These are phyloP conservation scores for Nowickia ferox DNA, from an alignment of 2,888 invertebrate species.

Conservation along the genomic window DNA sequence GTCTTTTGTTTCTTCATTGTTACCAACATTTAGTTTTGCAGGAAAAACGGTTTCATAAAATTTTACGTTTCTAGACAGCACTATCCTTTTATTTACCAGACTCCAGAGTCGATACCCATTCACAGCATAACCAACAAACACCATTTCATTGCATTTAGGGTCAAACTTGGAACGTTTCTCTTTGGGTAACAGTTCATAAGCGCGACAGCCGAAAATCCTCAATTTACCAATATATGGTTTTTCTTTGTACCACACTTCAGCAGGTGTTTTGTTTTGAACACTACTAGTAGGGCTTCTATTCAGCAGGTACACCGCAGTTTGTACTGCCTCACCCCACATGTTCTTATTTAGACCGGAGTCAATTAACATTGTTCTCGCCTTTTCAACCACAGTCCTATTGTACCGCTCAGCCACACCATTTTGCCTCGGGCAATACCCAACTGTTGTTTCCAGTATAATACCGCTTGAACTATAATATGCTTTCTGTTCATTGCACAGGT, in stretches of 20 bases:
- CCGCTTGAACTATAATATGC: neutral
- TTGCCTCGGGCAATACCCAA: slow-evolving; percentile 46
- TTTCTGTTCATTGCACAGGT: neutral
- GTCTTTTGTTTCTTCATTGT: neutral
- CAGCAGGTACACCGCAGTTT: neutral
- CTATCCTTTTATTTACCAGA: slow-evolving; percentile 3
- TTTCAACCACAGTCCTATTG: slow-evolving; percentile 56
- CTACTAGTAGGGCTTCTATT: slow-evolving; percentile 13
- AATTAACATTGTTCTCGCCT: slow-evolving; percentile 51
- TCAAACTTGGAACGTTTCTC: slow-evolving; percentile 19
- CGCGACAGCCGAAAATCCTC: slow-evolving; percentile 71
- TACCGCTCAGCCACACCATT: slow-evolving; percentile 56
- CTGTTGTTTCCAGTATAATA: slow-evolving; percentile 57
- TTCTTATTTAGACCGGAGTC: slow-evolving; percentile 40
- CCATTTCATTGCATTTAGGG: neutral
- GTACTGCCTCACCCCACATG: slow-evolving; percentile 63
- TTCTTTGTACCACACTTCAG: slow-evolving; percentile 63
- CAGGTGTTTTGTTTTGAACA: slow-evolving; percentile 41
- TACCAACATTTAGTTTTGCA: neutral
- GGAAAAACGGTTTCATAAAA: neutral
- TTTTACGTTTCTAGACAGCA: neutral
- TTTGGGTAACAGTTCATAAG: slow-evolving; percentile 65
- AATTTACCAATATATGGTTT: slow-evolving; percentile 63
- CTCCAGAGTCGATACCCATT: neutral
- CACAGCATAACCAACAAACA: neutral